A percentile compares a stretch with the other conserved stretches of the same genome.
Conservation (phyloP, 2,113 vertebrate genomes). For the Cromileptes altivelis region DNA sequence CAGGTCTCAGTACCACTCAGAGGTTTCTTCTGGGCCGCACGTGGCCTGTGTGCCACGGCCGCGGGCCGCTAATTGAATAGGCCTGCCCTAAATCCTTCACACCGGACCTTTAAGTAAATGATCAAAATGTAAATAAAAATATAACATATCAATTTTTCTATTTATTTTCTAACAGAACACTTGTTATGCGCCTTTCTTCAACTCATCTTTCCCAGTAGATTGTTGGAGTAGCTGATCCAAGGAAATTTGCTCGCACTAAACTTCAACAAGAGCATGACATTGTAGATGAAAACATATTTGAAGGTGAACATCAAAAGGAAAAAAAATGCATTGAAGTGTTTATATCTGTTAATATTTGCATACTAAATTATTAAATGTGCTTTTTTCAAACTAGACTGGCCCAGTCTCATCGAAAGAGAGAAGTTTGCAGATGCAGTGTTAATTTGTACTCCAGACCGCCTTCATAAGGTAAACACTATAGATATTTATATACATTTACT, state of each 20-base stretch:
- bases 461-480: constrained; percentile 85
- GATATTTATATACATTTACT: not conserved
- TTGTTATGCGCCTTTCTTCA: not conserved
- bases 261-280: constrained; percentile 81
- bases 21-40: too few relatives aligned
- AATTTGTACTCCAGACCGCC: constrained; percentile 87
- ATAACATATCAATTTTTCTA: too few relatives aligned
- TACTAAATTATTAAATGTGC: not conserved
- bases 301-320: constrained; percentile 69
- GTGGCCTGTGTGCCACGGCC: too few relatives aligned
- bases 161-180: not conserved
- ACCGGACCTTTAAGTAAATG: not conserved
- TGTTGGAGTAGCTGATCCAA: constrained; percentile 86
- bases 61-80: too few relatives aligned
- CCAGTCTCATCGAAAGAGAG: constrained; percentile 74
- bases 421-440: constrained; percentile 89
- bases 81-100: too few relatives aligned
- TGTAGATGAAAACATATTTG: constrained; percentile 79
- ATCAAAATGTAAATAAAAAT: not conserved
- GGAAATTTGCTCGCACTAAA: constrained; percentile 80
- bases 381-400: constrained; percentile 83
- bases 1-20: too few relatives aligned
- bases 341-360: not conserved
- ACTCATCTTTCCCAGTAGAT: constrained; percentile 70
- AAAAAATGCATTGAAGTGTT: not conserved